These are phyloP conservation scores for Leucoptera coffeella DNA, from an alignment of 2,888 invertebrate species.

Conservation along the genomic window DNA sequence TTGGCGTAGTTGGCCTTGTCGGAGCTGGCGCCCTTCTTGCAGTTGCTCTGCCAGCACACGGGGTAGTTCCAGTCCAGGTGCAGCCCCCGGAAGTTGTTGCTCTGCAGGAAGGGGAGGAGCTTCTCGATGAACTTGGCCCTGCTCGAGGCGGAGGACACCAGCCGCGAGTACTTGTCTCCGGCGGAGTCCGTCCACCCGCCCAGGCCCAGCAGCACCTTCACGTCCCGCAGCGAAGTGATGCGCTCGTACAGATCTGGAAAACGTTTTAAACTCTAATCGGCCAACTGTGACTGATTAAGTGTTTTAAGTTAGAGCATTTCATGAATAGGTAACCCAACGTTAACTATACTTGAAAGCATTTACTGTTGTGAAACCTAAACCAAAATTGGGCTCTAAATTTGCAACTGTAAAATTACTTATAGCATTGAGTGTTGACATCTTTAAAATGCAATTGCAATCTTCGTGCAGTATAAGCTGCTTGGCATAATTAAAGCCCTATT, in stretches of 20 bases:
- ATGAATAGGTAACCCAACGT: too few species aligned
- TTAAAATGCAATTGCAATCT: too few species aligned
- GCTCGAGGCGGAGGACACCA: constrained; percentile 62
- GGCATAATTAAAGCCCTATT: too few species aligned
- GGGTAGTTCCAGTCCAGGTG: constrained; percentile 96
- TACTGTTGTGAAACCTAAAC: too few species aligned
- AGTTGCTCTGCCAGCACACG: constrained; percentile 88
- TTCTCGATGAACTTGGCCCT: constrained; percentile 66
- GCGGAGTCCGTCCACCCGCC: constrained; percentile 96
- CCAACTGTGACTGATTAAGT: too few species aligned
- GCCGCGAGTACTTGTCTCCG: constrained; percentile 77
- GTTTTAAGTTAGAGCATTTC: too few species aligned
- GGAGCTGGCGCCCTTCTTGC: constrained; percentile 69
- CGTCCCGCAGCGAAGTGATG: constrained; percentile 60
- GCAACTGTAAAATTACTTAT: too few species aligned
- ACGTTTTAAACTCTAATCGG: constrained; percentile 1
- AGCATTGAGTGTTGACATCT: too few species aligned
- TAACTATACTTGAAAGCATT: too few species aligned
- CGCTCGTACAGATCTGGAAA: constrained; percentile 72
- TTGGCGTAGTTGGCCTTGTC: constrained; percentile 75
- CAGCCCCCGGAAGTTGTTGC: constrained; percentile 77
- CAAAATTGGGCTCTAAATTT: neutral
- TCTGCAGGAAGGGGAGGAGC: constrained; percentile 63
- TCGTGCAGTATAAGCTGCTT: too few species aligned
- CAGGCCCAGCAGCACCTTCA: constrained; percentile 68